Percentiles rank a stretch among this genome's conserved stretches.
These are phyloP conservation scores for Batillaria attramentaria DNA, from an alignment of 1,140 invertebrate genomes.

Conservation along the genomic window DNA sequence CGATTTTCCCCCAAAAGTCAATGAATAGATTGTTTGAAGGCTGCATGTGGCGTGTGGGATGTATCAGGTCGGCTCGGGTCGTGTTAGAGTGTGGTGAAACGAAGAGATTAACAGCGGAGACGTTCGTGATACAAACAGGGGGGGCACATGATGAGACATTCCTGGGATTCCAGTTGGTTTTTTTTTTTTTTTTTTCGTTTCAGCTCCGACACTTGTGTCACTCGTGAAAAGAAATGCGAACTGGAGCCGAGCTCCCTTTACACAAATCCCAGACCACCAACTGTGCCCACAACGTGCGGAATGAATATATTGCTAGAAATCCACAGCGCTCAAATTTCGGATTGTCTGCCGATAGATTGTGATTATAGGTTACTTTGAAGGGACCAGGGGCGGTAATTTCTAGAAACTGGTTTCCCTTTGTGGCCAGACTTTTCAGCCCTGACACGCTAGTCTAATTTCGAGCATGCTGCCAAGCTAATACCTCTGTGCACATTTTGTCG, in stretches of 20 bases:
- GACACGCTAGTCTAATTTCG: background rate
- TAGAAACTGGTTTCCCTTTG: background rate
- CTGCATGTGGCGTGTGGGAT: too few relatives aligned
- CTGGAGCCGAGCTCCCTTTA: background rate
- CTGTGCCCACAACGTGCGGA: background rate
- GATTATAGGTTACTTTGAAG: constrained; percentile 2
- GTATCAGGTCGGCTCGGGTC: too few relatives aligned
- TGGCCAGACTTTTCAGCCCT: background rate
- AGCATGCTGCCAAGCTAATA: background rate
- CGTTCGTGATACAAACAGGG: background rate
- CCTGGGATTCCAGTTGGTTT: background rate
- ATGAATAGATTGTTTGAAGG: too few relatives aligned
- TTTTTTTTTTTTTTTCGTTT: background rate
- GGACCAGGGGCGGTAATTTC: background rate
- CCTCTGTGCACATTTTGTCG: background rate
- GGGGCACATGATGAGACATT: constrained; percentile 3
- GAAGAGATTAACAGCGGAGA: background rate
- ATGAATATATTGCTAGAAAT: constrained; percentile 17
- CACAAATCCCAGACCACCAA: background rate
- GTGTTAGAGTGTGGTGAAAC: background rate
- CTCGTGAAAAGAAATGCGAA: background rate
- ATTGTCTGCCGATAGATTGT: constrained; percentile 7
- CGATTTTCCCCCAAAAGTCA: too few relatives aligned
- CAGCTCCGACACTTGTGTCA: background rate
- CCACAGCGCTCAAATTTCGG: background rate